Conservation (phyloP, 2,113 vertebrate genomes). For the Sardina pilchardus region DNA sequence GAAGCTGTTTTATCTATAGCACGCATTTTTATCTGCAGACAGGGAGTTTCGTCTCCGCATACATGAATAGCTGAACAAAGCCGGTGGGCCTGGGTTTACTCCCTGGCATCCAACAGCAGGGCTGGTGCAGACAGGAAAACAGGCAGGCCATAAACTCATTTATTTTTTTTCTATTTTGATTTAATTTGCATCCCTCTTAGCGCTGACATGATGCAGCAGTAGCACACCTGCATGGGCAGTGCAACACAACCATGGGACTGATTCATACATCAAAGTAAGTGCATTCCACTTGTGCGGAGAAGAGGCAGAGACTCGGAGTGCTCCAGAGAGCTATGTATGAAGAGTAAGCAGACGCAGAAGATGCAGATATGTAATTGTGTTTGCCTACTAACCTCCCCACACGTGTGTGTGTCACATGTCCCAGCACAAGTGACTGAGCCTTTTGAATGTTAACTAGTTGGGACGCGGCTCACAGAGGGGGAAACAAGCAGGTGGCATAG, state of each 20-base stretch:
- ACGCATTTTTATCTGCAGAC: background rate
- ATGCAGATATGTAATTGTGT: background rate
- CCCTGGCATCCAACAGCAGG: background rate
- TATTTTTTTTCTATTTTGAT: background rate
- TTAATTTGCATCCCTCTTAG: background rate
- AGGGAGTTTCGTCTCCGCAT: background rate
- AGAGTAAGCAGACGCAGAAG: too few species aligned
- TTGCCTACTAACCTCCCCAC: background rate
- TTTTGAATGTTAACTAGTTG: conserved; percentile 9
- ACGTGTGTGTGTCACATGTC: background rate
- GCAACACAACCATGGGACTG: background rate
- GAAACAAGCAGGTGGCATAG: background rate
- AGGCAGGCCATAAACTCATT: background rate
- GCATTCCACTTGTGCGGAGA: background rate
- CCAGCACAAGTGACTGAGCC: background rate
- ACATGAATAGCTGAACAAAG: conserved; percentile 9
- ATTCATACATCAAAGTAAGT: background rate
- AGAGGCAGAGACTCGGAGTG: background rate
- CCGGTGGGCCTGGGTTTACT: background rate
- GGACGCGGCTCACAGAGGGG: background rate
- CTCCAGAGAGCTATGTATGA: background rate
- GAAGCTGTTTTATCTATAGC: background rate
- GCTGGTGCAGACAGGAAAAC: background rate
- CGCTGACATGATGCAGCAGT: background rate
- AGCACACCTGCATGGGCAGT: conserved; percentile 5